These are phyloP conservation scores for Hoplostethus mediterraneus DNA, from an alignment of 2,797 vertebrate genomes.

Conservation along the genomic window DNA sequence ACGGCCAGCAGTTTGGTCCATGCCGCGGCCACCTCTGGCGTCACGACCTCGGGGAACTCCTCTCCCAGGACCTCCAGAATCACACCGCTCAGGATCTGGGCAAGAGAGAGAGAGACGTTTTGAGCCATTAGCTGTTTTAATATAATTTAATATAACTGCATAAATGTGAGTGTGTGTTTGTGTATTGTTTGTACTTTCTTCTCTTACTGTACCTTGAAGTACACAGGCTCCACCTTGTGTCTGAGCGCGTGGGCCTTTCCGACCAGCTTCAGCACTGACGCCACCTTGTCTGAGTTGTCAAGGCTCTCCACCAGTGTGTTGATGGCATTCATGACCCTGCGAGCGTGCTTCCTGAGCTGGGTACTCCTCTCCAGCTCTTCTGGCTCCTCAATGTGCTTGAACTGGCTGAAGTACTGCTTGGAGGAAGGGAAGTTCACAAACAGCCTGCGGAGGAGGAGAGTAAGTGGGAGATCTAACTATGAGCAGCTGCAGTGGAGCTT, in stretches of 20 bases:
- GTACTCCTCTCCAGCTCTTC: conserved; percentile 90
- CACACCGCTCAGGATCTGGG: conserved; percentile 91
- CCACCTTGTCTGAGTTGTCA: conserved; percentile 89
- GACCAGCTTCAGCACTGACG: conserved; percentile 87
- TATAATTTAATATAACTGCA: not conserved
- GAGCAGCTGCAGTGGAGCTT: conserved; percentile 41
- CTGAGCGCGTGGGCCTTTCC: conserved; percentile 92
- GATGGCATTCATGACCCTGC: conserved; percentile 91
- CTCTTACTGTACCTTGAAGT: conserved; percentile 89
- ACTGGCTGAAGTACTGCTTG: conserved; percentile 97
- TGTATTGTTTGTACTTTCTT: not conserved
- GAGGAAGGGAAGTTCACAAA: conserved; percentile 93
- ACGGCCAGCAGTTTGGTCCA: conserved; percentile 92
- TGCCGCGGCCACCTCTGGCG: conserved; percentile 87
- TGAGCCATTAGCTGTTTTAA: not conserved
- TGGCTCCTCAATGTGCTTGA: conserved; percentile 90
- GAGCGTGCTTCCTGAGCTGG: conserved; percentile 91
- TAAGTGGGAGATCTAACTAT: conserved; percentile 30
- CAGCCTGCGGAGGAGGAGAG: conserved; percentile 83
- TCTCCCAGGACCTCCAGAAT: conserved; percentile 93
- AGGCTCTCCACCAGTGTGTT: conserved; percentile 94
- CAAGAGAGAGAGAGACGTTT: conserved; percentile 1
- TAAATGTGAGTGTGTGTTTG: not conserved
- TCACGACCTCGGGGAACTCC: conserved; percentile 88
- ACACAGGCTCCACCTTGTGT: conserved; percentile 95